Base-by-base conservation (phyloP, 1,140 invertebrate species). In the Marisa cornuarietis region DNA sequence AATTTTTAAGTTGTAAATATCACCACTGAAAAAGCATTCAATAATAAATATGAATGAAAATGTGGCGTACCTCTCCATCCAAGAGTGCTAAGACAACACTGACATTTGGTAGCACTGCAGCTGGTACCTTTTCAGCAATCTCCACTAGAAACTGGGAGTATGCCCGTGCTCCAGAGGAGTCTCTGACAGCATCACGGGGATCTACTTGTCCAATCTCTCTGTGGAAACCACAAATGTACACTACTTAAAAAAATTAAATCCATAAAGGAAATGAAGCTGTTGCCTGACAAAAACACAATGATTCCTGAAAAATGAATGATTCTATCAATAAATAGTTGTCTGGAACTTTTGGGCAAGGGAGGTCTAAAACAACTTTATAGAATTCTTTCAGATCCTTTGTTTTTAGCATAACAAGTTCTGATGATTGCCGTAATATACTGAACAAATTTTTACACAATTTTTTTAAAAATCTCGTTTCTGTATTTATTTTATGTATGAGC, bases 81-180 rank as follows among this genome's bases (percentile, higher is more conserved):
- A 95, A 88, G 85, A 93, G 92, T 75, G 92, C 90, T 22, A 91
- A 83, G 8, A 95, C 84, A 69, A 93, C 90, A 81, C 92, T 92
- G 11, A 95, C 91, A 82, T 92, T 93, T 24, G 93, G 93, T 49
- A 95, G 89, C 87, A 96, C 92, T 62, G 94, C 91, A 62, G 93
- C 91, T 2, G 95, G 94, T 78, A 94, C 88, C 63, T 92, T 91
- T 82, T 93, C 93, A 13, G 94, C 93, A 26, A 96, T 90, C 86
- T 95, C 94, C 76, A 94, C 91, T 26, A 96, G 90, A 90, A 96
- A 96, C 26, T 89, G 86, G 6, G 94, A 89, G 92, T 94, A 92
- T 91, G 94, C 89, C 76, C 93, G 93, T 72, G 93, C 93, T 63
- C 93, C 94, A 7, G 92, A 90, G 86, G 84, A 93, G 89, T 90